These are phyloP conservation scores for Lacanobia wlatinum DNA, from an alignment of 2,888 invertebrate species.

Conservation along the genomic window DNA sequence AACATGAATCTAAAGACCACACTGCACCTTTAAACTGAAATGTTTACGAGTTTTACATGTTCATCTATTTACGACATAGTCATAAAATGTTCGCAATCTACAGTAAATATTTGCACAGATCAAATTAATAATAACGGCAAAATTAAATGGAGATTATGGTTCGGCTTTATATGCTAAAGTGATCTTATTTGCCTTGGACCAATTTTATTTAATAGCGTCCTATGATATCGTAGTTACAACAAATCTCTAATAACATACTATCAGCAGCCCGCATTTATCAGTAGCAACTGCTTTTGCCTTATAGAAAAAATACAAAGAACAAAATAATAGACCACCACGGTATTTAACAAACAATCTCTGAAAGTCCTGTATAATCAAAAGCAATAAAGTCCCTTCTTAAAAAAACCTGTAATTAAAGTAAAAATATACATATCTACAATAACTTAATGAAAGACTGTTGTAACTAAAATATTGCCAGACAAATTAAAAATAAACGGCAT, in stretches of 20 bases:
- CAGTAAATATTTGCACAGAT: slow-evolving; percentile 20
- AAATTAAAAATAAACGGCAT: slow-evolving; percentile 41
- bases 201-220: slow-evolving; percentile 6
- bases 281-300: not conserved
- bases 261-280: not conserved
- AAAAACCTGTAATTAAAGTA: slow-evolving; percentile 19
- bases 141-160: not conserved
- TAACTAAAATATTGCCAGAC: slow-evolving; percentile 31
- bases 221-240: not conserved
- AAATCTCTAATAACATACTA: not conserved
- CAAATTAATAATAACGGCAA: not conserved
- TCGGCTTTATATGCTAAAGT: not conserved
- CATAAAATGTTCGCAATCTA: slow-evolving; percentile 11
- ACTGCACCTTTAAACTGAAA: not conserved
- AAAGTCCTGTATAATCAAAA: slow-evolving; percentile 27
- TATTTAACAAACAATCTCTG: slow-evolving; percentile 11
- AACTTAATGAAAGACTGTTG: slow-evolving; percentile 12
- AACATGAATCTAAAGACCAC: not conserved
- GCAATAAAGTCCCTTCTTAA: slow-evolving; percentile 11
- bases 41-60: not conserved
- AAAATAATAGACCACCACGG: not conserved
- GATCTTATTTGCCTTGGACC: not conserved
- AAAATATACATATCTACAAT: slow-evolving; percentile 2
- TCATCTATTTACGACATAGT: slow-evolving; percentile 1
- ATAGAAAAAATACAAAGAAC: not conserved